Evolutionary conservation across 2,888 invertebrate genomes (phyloP).

Genomic region (Rhagium mordax): DNA sequence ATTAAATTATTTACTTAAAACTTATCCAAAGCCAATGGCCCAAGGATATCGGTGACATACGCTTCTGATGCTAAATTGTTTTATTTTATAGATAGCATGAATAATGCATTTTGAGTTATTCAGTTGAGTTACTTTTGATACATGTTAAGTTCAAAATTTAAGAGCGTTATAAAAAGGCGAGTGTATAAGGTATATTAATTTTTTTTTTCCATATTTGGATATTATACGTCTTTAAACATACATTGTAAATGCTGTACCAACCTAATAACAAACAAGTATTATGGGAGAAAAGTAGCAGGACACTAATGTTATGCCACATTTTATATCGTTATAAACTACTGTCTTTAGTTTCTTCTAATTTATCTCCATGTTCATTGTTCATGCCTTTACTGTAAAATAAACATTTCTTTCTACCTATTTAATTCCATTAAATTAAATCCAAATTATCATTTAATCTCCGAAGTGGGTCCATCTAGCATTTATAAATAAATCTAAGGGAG

Average conservation of each 20-base stretch:
- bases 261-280: not conserved
- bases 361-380: not conserved
- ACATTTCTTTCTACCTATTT: slow-evolving; percentile 12
- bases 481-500: slow-evolving; percentile 12
- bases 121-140: no score
- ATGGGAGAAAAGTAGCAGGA: not conserved
- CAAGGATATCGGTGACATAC: no score
- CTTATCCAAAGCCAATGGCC: no score
- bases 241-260: not conserved
- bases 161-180: no score
- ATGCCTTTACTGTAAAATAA: slow-evolving; percentile 3
- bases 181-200: no score
- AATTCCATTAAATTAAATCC: slow-evolving; percentile 5
- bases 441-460: slow-evolving; percentile 12
- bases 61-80: no score
- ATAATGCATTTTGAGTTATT: no score
- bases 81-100: no score
- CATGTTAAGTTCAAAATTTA: no score
- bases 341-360: not conserved
- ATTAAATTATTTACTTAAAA: no score
- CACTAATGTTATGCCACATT: not conserved
- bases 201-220: no score
- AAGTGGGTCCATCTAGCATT: not conserved
- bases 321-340: not conserved
- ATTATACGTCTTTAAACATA: no score